Percentiles rank a stretch among this genome's conserved stretches.
Conservation (phyloP, 2,888 invertebrate species). For the Buathra laborator region DNA sequence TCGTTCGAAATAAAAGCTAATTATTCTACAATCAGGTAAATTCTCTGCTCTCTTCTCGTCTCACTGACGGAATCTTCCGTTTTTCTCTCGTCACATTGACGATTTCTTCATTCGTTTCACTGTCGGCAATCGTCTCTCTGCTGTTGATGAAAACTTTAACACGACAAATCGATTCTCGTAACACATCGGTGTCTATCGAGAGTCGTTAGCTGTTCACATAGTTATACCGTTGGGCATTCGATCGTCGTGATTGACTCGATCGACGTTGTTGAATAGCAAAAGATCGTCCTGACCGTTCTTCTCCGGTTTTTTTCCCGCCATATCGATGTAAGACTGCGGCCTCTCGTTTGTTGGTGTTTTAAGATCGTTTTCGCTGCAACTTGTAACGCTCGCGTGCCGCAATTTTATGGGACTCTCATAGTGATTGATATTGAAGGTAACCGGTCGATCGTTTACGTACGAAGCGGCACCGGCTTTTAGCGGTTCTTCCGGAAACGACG, state of each 20-base stretch:
- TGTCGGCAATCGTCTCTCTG: neutral
- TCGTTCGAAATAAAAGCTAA: slow-evolving; percentile 56
- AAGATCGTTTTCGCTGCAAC: slow-evolving; percentile 81
- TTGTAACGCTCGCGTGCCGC: slow-evolving; percentile 77
- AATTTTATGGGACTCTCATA: slow-evolving; percentile 82
- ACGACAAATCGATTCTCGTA: slow-evolving; percentile 8
- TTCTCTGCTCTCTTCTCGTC: slow-evolving; percentile 29
- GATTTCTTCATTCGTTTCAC: neutral
- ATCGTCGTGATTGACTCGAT: slow-evolving; percentile 61
- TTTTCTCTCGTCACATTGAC: slow-evolving; percentile 11
- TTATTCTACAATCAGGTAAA: slow-evolving; percentile 65
- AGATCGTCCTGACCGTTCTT: slow-evolving; percentile 75
- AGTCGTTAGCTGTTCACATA: slow-evolving; percentile 38
- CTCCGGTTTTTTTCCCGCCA: slow-evolving; percentile 78
- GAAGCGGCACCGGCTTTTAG: slow-evolving; percentile 65
- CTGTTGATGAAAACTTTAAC: neutral
- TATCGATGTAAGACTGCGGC: slow-evolving; percentile 82
- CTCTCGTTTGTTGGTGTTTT: slow-evolving; percentile 75
- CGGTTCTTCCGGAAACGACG: slow-evolving; percentile 74
- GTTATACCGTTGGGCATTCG: slow-evolving; percentile 50
- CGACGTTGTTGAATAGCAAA: slow-evolving; percentile 74
- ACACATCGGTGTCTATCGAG: neutral
- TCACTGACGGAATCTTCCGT: slow-evolving; percentile 31
- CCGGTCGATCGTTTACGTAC: slow-evolving; percentile 80
- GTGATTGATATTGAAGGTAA: slow-evolving; percentile 74